These are phyloP conservation scores for Dromococcyx pavoninus DNA, from an alignment of 2,797 vertebrate species.

Conservation along the genomic window DNA sequence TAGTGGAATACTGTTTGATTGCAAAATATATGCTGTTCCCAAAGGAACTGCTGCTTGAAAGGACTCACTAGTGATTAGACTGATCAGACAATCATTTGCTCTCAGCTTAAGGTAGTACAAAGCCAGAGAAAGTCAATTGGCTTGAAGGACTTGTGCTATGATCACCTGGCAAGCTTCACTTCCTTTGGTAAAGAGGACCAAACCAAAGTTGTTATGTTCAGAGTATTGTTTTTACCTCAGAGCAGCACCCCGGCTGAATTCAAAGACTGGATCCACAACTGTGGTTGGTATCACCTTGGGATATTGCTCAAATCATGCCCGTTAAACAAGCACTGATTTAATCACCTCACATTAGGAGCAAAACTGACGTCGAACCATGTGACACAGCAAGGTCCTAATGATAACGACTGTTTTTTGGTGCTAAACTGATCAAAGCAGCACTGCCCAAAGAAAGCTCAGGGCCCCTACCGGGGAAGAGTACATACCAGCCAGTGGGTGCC, in stretches of 20 bases:
- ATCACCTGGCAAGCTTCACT: background rate
- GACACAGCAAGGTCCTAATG: background rate
- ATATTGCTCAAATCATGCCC: background rate
- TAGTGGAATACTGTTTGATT: constrained; percentile 16
- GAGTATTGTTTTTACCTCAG: background rate
- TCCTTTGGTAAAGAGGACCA: background rate
- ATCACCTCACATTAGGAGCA: background rate
- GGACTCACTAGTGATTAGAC: constrained; percentile 31
- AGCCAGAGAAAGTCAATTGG: background rate
- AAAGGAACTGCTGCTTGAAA: constrained; percentile 57
- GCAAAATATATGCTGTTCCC: constrained; percentile 60
- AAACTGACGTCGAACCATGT: background rate
- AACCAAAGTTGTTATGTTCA: background rate
- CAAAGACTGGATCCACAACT: fast-evolving
- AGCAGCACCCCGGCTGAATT: background rate
- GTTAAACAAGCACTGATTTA: constrained; percentile 9
- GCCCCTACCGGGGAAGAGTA: background rate
- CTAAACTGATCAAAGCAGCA: background rate
- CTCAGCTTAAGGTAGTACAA: background rate
- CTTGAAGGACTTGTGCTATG: background rate
- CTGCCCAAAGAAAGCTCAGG: background rate
- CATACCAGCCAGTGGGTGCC: fast-evolving
- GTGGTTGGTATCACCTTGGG: background rate
- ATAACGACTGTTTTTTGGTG: background rate
- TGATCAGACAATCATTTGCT: constrained; percentile 6